Conservation (phyloP, 2,888 invertebrate species). For the Cybosia mesomella region DNA sequence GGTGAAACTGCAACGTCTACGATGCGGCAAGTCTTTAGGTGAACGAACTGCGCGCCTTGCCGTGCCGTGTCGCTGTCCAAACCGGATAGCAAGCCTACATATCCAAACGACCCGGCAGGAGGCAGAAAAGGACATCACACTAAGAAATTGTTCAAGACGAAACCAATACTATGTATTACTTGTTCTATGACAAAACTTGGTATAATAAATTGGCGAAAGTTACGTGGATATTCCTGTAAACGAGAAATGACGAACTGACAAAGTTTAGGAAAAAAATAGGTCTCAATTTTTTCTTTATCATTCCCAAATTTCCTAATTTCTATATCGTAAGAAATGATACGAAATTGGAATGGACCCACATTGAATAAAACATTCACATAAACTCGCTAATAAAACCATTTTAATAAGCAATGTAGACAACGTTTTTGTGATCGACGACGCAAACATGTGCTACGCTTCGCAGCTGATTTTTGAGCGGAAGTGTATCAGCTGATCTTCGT, state of each 20-base stretch:
- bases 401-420: not conserved
- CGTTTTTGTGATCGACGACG: slow-evolving; percentile 42
- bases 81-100: slow-evolving; percentile 81
- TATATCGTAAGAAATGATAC: not conserved
- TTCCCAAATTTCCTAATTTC: not conserved
- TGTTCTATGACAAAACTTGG: not conserved
- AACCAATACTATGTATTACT: slow-evolving; percentile 49
- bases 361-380: not conserved
- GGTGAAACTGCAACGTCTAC: slow-evolving; percentile 76
- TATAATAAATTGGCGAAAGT: not conserved
- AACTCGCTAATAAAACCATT: not conserved
- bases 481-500: slow-evolving; percentile 26
- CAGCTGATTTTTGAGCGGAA: slow-evolving; percentile 29
- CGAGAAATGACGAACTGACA: not conserved
- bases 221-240: not conserved
- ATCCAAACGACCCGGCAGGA: slow-evolving; percentile 61
- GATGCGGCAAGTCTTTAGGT: slow-evolving; percentile 72
- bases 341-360: too few relatives aligned
- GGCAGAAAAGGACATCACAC: slow-evolving; percentile 52
- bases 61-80: slow-evolving; percentile 69
- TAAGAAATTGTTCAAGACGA: slow-evolving; percentile 56
- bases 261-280: not conserved
- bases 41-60: slow-evolving; percentile 76
- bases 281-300: not conserved
- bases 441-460: slow-evolving; percentile 28